Conservation (phyloP, 2,797 vertebrate species). For the Scolopax bukidnonensis region DNA sequence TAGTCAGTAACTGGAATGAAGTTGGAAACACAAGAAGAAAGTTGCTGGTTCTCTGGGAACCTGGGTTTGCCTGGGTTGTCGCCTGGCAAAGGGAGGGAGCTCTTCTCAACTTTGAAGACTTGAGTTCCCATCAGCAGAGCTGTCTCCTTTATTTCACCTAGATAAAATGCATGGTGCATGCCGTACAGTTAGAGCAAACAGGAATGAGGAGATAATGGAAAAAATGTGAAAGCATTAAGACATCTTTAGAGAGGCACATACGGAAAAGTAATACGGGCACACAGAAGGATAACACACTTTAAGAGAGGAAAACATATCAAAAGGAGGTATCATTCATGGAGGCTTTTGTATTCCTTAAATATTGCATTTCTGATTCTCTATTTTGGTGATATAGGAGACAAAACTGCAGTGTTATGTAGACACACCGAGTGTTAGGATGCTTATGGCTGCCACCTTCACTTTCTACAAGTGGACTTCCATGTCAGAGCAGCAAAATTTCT, state of each 20-base stretch:
- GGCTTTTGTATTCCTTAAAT: background rate
- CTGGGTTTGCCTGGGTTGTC: background rate
- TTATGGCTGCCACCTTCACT: background rate
- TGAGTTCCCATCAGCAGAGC: background rate
- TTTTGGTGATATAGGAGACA: background rate
- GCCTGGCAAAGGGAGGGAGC: background rate
- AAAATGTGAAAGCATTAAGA: background rate
- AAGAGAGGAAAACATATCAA: background rate
- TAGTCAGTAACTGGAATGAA: background rate
- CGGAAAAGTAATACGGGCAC: background rate
- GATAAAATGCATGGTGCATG: background rate
- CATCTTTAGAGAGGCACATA: background rate
- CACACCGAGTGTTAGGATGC: background rate
- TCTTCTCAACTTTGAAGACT: background rate
- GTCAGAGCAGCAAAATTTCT: background rate
- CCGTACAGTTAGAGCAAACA: background rate
- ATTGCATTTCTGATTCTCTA: background rate
- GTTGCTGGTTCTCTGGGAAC: background rate
- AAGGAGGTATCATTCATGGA: background rate
- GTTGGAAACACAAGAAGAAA: background rate
- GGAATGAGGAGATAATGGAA: background rate
- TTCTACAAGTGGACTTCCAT: background rate
- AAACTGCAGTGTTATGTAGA: background rate
- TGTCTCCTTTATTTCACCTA: background rate
- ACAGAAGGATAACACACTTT: background rate